phyloP scores from a whole-genome alignment of 2,113 vertebrate genomes.

The Cottus gobio region DNA sequence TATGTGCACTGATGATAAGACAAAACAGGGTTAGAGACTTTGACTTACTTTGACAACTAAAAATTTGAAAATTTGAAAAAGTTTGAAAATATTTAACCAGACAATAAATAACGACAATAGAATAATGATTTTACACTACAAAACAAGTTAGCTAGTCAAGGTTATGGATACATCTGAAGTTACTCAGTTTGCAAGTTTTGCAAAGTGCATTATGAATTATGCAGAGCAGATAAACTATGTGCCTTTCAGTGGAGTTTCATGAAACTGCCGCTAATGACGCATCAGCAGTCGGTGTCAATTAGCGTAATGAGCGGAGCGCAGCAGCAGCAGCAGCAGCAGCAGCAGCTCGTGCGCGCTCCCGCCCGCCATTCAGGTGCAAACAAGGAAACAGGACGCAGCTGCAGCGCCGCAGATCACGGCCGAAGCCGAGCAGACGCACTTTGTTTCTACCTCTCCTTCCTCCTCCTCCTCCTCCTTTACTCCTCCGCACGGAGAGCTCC shows the following conservation, averaged over 20 bases:
- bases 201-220: neutral
- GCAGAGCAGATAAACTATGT: neutral
- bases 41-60: neutral
- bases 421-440: constrained; percentile 15
- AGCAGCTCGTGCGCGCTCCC: neutral
- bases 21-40: no score
- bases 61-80: no score
- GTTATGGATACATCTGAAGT: neutral
- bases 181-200: neutral
- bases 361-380: constrained; percentile 13
- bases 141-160: neutral
- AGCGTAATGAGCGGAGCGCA: constrained; percentile 47
- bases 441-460: constrained; percentile 29
- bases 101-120: no score
- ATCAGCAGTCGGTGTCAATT: constrained; percentile 45
- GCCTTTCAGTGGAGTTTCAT: neutral
- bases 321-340: no score
- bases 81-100: neutral
- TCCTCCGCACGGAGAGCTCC: neutral
- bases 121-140: no score
- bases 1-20: neutral
- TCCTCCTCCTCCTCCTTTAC: constrained; percentile 33
- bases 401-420: constrained; percentile 50
- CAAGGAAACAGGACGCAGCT: constrained; percentile 76
- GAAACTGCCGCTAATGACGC: constrained; percentile 12